A percentile compares a stretch with the other conserved stretches of the same genome.
phyloP scores from a whole-genome alignment of 2,797 vertebrate species.

The Nasua narica region DNA sequence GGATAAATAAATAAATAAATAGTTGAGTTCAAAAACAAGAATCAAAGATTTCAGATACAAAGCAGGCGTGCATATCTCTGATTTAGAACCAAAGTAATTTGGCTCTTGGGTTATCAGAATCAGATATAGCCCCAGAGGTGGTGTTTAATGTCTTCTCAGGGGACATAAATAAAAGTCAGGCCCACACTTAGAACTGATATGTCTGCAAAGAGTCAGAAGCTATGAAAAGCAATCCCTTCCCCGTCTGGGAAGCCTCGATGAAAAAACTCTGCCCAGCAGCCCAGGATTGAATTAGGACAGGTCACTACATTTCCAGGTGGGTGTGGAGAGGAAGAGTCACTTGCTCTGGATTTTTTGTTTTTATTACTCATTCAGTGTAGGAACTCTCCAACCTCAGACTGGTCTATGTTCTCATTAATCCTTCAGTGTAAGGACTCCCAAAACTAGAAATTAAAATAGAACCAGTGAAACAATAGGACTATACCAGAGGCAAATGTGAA shows the following conservation, averaged over 20 bases:
- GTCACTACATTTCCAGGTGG: not conserved
- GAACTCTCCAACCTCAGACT: not conserved
- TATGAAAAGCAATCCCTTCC: not conserved
- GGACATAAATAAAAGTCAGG: not conserved
- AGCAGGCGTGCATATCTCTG: not conserved
- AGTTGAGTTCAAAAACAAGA: not conserved
- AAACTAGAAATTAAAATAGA: not conserved
- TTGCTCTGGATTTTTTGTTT: not conserved
- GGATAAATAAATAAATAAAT: not conserved
- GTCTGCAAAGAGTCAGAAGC: not conserved
- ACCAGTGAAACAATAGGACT: not conserved
- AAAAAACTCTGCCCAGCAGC: not conserved
- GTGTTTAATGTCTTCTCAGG: not conserved
- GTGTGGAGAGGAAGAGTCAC: too few species aligned
- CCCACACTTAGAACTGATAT: not conserved
- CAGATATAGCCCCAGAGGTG: not conserved
- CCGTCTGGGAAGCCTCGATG: not conserved
- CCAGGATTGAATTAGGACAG: not conserved
- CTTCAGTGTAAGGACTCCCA: not conserved
- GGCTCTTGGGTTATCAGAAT: not conserved
- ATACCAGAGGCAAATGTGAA: not conserved
- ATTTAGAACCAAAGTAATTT: not conserved
- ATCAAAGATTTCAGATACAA: not conserved
- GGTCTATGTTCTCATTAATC: not conserved
- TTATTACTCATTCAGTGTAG: not conserved